Evolutionary conservation across 2,888 invertebrate species (phyloP), one percentile per base, ranked within the genome.

Genomic region (Machimus atricapillus): DNA sequence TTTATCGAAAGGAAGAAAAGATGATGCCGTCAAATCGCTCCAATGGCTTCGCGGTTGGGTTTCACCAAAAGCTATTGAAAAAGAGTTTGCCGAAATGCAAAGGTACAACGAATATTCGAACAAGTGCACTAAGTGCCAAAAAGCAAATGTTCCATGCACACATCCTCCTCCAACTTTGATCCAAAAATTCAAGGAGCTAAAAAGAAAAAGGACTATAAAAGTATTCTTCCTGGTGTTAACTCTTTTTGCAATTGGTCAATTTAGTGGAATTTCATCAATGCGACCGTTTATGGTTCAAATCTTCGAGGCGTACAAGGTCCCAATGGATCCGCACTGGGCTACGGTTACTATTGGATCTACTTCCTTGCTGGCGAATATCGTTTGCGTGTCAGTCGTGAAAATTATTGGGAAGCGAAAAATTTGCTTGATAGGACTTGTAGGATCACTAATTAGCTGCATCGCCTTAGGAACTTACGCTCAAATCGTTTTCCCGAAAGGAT

Each of bases 251-350:
- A 93, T 94, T 87, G 91, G 93, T 66, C 93, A 93, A 6, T 93
- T 94, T 90, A 93, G 94, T 85, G 94, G 94, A 0, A 89, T 94
- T 2, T 88, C 92, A 12, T 92, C 94, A 0, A 91, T 94, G n/a
- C 92, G 93, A 86, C 94, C 94, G 0, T 94, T 94, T 89, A 93
- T 94, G 93, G 93, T 94, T 8, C 94, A 94, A 86, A 90, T 94
- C 16, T 94, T 94, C 89, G 93, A 92, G 88, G 90, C 91, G 46
- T 91, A 91, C 87, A 88, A 90, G 5, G 89, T 91, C 83, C 91
- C 91, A 19, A 88, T 92, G 5, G 90, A 91, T 89, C 89, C 91
- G 91, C 93, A 88, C 89, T 93, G 88, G 93, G 94, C 89, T 91
- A 94, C 94, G 89, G 94, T 94, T 16, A 91, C 93, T 90, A 93